Conservation (phyloP, 2,888 invertebrate genomes). For the Philaethria dido region DNA sequence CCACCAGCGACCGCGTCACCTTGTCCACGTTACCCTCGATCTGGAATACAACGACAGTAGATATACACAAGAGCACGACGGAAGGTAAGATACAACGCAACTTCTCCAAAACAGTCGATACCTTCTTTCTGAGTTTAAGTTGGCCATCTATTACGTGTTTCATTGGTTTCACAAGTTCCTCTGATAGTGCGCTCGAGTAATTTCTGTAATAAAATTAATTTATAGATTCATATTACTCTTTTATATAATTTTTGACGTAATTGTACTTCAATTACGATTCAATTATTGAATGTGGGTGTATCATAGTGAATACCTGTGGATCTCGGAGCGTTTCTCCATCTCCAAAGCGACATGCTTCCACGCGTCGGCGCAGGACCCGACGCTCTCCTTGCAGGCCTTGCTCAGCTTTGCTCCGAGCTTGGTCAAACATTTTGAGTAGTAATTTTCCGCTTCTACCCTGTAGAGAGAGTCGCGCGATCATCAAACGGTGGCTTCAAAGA, state of each 20-base stretch:
- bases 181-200: slow-evolving; percentile 90
- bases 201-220: slow-evolving; percentile 80
- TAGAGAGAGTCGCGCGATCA: slow-evolving; percentile 56
- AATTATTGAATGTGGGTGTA: not conserved
- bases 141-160: slow-evolving; percentile 88
- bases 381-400: slow-evolving; percentile 91
- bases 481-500: not conserved
- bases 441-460: slow-evolving; percentile 95
- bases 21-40: slow-evolving; percentile 93
- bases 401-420: slow-evolving; percentile 94
- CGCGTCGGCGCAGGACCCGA: slow-evolving; percentile 92
- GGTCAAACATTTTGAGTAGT: slow-evolving; percentile 94
- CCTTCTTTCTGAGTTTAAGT: slow-evolving; percentile 88
- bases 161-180: slow-evolving; percentile 95
- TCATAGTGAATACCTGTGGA: slow-evolving; percentile 85
- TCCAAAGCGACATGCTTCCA: slow-evolving; percentile 96
- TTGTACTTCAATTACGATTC: too few relatives aligned
- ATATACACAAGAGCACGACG: not conserved
- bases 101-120: slow-evolving; percentile 54
- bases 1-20: slow-evolving; percentile 90
- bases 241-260: too few relatives aligned
- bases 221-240: too few relatives aligned
- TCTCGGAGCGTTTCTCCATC: slow-evolving; percentile 95
- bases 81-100: not conserved
- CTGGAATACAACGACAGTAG: slow-evolving; percentile 52